phyloP scores from a whole-genome alignment of 2,113 vertebrate species.

The Bambusicola thoracicus region DNA sequence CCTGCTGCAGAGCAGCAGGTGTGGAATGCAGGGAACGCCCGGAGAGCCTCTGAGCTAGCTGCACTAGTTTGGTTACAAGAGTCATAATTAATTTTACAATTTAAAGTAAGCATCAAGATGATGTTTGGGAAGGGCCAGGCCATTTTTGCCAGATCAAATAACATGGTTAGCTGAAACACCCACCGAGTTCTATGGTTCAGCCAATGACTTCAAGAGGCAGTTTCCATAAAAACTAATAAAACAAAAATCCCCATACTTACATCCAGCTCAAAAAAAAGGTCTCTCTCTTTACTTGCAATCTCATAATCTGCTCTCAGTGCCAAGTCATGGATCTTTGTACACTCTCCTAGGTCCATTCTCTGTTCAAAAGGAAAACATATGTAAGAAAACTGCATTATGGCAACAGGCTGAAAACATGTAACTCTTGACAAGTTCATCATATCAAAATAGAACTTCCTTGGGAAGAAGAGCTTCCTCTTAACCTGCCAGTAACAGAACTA shows the following conservation, averaged over 20 bases:
- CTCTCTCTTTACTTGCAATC: slow-evolving; percentile 97
- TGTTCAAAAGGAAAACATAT: slow-evolving; percentile 54
- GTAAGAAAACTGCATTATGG: background rate
- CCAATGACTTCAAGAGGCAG: background rate
- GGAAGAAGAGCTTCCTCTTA: background rate
- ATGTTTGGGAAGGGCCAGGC: background rate
- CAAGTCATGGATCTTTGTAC: slow-evolving; percentile 98
- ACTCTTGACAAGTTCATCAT: background rate
- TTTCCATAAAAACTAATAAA: background rate
- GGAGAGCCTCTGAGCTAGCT: background rate
- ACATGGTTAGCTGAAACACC: background rate
- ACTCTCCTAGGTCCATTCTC: slow-evolving; percentile 99
- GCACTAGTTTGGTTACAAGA: background rate
- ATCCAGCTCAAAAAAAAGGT: slow-evolving; percentile 98
- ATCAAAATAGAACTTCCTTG: background rate
- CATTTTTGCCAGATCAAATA: background rate
- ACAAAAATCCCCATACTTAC: slow-evolving; percentile 80
- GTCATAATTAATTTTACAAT: background rate
- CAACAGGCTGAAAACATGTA: background rate
- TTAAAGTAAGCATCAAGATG: background rate
- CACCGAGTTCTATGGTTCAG: background rate
- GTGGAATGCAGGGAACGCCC: background rate
- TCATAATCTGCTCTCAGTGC: slow-evolving; percentile 98
- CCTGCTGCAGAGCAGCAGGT: background rate
- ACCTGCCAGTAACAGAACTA: background rate